phyloP scores from a whole-genome alignment of 2,113 vertebrate species.

The Heliornis fulica region DNA sequence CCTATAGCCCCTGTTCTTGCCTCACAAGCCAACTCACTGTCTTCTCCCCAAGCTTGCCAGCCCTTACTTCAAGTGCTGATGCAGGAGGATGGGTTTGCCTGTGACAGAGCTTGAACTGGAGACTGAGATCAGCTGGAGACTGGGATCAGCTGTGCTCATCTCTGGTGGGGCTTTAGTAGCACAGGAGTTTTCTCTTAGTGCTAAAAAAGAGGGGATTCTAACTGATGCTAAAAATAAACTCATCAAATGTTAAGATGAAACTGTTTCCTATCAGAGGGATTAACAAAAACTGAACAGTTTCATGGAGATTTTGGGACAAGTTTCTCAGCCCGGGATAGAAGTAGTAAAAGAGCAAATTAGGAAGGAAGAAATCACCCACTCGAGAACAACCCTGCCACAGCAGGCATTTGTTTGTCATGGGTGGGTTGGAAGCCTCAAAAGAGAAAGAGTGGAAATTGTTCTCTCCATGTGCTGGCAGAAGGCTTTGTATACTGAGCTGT shows the following conservation, averaged over 20 bases:
- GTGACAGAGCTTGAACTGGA: not conserved
- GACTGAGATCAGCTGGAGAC: not conserved
- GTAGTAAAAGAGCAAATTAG: not conserved
- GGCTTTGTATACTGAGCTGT: not conserved
- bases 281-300: not conserved
- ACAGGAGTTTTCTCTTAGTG: not conserved
- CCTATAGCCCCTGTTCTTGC: not conserved
- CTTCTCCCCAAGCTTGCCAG: fast-evolving
- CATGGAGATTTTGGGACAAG: not conserved
- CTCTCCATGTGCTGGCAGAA: not conserved
- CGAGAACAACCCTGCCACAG: not conserved
- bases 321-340: not conserved
- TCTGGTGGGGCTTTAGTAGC: not conserved
- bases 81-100: not conserved
- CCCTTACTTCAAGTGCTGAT: fast-evolving
- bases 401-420: not conserved
- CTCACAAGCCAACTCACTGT: fast-evolving
- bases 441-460: not conserved
- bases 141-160: not conserved
- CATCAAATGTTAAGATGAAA: not conserved
- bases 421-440: not conserved
- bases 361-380: not conserved
- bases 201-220: not conserved
- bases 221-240: not conserved
- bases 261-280: not conserved